Base-by-base conservation (phyloP, 2,888 invertebrate species). In the Coelogynopora nodosa region DNA sequence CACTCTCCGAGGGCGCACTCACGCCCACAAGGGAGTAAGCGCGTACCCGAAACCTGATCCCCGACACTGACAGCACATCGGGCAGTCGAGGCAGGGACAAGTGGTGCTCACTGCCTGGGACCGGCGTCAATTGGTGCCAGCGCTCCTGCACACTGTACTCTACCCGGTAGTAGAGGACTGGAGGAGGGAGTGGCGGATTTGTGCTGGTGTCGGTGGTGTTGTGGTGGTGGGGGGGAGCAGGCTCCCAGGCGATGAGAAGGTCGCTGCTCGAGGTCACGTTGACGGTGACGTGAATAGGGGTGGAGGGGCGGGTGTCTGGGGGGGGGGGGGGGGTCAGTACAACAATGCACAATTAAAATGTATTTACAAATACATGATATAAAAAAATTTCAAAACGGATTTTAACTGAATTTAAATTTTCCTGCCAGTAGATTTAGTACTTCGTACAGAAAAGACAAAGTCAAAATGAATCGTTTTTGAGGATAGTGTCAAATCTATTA, bases 131-230 rank as follows among this genome's bases (percentile, higher is more conserved):
- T 26, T 74, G 74, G 23, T 74, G 74, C 74, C 74, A 74, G 74
- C 74, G 74, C 18, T 74, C 74, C 74, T 74, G 23, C 10, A 74
- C 74, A 23, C 23, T 23, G 74, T 74, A 74, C 23, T 74, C 74
- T 23, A 74, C 74, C 10, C 74, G 74, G 74, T 74, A 74, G 27
- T 74, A 26, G 74, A 74, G 74, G 74, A 74, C 74, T 74, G 74
- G 10, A 26, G 74, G 27, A 18, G 49, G 10, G n/a, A n/a, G n/a
- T 10, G 49, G 18, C 5, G 49, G 49, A 49, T 10, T 10, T 10
- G 74, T 74, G 18, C 18, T 74, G 74, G 5, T 74, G 74, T 74
- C 23, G 23, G 74, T 2, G 74, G 74, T 10, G 74, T 13, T 5
- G 74, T 13, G 23, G 23, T 10, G 2, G 74, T 10, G 74, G 23